Percentiles rank a stretch among this genome's conserved stretches.
These are phyloP conservation scores for Triplophysa yarkandensis DNA, from an alignment of 2,797 vertebrate species.

Conservation along the genomic window DNA sequence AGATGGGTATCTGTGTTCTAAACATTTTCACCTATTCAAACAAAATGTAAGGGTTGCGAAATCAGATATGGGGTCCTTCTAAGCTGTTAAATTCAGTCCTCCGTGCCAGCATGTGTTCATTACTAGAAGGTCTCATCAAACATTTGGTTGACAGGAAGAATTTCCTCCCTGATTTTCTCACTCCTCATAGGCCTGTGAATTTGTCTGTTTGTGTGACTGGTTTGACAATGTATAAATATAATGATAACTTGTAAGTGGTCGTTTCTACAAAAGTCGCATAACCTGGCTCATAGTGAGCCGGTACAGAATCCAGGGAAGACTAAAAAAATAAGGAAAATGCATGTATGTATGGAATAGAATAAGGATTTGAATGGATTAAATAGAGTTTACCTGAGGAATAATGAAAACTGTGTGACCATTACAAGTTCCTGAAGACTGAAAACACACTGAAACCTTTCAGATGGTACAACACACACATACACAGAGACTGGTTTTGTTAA, in stretches of 20 bases:
- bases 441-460: slow-evolving; percentile 1
- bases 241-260: not conserved
- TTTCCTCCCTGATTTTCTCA: slow-evolving; percentile 1
- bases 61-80: too few species aligned
- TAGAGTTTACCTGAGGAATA: not conserved
- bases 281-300: too few species aligned
- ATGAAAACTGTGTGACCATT: not conserved
- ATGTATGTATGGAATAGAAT: not conserved
- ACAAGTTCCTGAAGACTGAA: not conserved
- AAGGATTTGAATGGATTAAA: not conserved
- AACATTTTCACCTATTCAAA: not conserved
- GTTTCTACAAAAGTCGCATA: too few species aligned
- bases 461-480: not conserved
- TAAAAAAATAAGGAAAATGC: not conserved
- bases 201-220: not conserved
- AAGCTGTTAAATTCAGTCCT: not conserved
- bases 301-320: too few species aligned
- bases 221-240: not conserved
- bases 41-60: not conserved
- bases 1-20: too few species aligned
- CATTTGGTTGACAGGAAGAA: not conserved
- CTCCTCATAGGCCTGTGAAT: not conserved
- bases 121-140: not conserved
- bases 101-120: not conserved
- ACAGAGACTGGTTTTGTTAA: slow-evolving; percentile 44